These are phyloP conservation scores for Beris chalybata DNA, from an alignment of 2,888 invertebrate species.

Conservation along the genomic window DNA sequence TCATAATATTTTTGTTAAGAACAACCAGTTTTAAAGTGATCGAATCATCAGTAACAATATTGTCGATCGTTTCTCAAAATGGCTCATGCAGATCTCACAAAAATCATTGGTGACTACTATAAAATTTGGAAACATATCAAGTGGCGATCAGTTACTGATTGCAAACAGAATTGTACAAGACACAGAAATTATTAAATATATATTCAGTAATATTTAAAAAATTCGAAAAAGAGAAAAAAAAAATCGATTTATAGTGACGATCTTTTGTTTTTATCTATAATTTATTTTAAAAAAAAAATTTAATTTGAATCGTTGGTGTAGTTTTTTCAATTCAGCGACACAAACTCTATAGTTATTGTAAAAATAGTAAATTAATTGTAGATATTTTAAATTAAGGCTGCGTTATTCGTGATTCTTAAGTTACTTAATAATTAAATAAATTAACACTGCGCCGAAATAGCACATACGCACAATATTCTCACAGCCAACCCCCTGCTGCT, in stretches of 20 bases:
- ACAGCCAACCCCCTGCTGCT: no score
- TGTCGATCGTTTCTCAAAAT: conserved; percentile 34
- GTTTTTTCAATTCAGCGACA: no score
- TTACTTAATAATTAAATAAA: conserved; percentile 21
- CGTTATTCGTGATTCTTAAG: conserved; percentile 26
- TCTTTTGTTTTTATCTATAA: conserved; percentile 8
- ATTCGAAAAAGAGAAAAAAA: conserved; percentile 7
- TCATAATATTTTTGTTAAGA: neutral
- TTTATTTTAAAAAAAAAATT: conserved; percentile 9
- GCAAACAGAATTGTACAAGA: conserved; percentile 30
- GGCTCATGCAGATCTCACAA: conserved; percentile 39
- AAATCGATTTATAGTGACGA: conserved; percentile 16
- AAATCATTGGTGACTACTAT: conserved; percentile 51
- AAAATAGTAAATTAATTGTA: conserved; percentile 22
- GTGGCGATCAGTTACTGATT: conserved; percentile 61
- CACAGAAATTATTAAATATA: conserved; percentile 33
- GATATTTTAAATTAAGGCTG: conserved; percentile 26
- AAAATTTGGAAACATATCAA: conserved; percentile 81
- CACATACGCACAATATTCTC: no score
- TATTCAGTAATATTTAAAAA: conserved; percentile 22
- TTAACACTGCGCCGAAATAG: no score
- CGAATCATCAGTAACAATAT: neutral
- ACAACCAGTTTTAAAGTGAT: neutral
- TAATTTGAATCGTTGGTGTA: no score
- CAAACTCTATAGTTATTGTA: conserved; percentile 4